Conservation (phyloP, 1,140 invertebrate species). For the Euura lappo region DNA sequence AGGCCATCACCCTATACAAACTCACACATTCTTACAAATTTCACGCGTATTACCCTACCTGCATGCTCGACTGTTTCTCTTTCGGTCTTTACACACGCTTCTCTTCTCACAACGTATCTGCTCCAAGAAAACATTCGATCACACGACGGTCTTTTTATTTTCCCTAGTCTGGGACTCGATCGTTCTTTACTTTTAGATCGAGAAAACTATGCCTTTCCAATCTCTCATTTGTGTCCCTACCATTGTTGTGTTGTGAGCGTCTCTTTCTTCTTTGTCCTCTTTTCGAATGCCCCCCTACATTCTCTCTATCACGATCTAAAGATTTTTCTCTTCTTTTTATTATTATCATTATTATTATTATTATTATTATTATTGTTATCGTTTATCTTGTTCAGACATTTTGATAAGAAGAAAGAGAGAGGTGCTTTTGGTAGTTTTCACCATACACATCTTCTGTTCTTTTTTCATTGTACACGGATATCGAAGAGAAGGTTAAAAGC, state of each 20-base stretch:
- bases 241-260: conserved; percentile 28
- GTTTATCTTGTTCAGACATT: too few species aligned
- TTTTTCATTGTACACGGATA: too few species aligned
- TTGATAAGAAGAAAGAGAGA: too few species aligned
- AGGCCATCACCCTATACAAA: conserved; percentile 47
- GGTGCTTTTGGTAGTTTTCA: too few species aligned
- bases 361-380: too few species aligned
- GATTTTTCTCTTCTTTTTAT: background rate
- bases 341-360: too few species aligned
- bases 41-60: conserved; percentile 53
- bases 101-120: conserved; percentile 23
- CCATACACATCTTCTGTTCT: too few species aligned
- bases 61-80: conserved; percentile 24
- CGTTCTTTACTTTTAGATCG: background rate
- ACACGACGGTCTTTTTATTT: too few species aligned
- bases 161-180: too few species aligned
- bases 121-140: conserved; percentile 9
- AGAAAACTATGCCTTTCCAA: conserved; percentile 47
- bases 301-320: background rate
- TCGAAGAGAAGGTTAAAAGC: too few species aligned
- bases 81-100: conserved; percentile 20
- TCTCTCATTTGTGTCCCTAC: conserved; percentile 52
- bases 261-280: conserved; percentile 15
- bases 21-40: conserved; percentile 58
- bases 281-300: conserved; percentile 18